Percentiles rank a stretch among this genome's conserved stretches.
These are phyloP conservation scores for Lottia gigantea DNA, from an alignment of 2,888 invertebrate genomes.

Conservation along the genomic window DNA sequence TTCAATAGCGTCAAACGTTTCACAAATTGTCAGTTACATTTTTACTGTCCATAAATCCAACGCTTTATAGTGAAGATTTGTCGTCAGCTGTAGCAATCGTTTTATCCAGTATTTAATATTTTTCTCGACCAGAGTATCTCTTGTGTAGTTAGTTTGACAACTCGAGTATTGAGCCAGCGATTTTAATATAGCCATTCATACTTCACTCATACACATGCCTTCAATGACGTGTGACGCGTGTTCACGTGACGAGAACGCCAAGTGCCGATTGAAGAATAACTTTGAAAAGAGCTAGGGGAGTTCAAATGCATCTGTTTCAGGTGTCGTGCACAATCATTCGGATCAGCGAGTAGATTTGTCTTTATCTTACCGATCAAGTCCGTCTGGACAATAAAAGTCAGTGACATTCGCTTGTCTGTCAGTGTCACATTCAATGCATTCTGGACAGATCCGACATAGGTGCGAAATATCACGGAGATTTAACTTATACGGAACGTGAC, in stretches of 20 bases:
- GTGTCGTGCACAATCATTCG: background rate
- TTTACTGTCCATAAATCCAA: no score
- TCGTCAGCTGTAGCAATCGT: no score
- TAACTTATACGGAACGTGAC: background rate
- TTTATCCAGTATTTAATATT: no score
- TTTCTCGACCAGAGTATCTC: no score
- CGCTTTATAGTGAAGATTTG: no score
- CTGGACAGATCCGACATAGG: background rate
- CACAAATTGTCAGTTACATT: no score
- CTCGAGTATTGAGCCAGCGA: no score
- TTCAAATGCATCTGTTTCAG: background rate
- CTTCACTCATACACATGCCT: background rate
- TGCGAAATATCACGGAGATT: background rate
- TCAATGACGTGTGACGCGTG: slow-evolving; percentile 2
- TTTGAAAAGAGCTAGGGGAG: background rate
- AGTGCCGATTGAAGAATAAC: background rate
- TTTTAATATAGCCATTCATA: no score
- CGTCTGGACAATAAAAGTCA: slow-evolving; percentile 4
- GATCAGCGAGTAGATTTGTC: background rate
- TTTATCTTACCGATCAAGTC: background rate
- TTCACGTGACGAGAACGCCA: background rate
- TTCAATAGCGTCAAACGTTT: no score
- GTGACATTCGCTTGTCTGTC: background rate
- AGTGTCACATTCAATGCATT: background rate
- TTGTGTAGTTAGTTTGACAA: no score